Evolutionary conservation across 2,888 invertebrate species (phyloP).

Genomic region (Ochropacha duplaris): DNA sequence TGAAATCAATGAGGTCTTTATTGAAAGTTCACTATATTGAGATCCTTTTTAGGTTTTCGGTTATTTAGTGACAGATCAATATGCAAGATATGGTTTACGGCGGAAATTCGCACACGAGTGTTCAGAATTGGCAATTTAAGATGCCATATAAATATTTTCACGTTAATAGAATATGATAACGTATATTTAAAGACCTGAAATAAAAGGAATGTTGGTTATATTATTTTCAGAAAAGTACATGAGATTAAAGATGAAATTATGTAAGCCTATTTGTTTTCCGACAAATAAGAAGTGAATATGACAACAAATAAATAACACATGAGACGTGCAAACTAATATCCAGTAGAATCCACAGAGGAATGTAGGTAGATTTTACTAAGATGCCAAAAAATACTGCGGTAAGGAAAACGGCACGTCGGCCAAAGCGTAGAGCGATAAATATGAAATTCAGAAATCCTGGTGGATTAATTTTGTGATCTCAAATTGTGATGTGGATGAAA

Average conservation of each 20-base stretch:
- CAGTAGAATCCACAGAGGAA: constrained; percentile 27
- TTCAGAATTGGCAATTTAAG: constrained; percentile 2
- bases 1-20: constrained; percentile 76
- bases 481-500: constrained; percentile 26
- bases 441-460: constrained; percentile 32
- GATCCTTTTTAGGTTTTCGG: constrained; percentile 34
- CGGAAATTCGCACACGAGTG: neutral
- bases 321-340: constrained; percentile 41
- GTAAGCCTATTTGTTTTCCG: neutral
- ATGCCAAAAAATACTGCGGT: constrained; percentile 29
- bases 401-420: constrained; percentile 9
- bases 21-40: constrained; percentile 67
- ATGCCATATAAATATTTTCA: neutral
- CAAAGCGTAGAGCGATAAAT: constrained; percentile 25
- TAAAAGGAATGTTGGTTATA: neutral
- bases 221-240: neutral
- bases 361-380: constrained; percentile 25
- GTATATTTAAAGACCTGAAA: neutral
- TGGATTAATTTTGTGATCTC: constrained; percentile 35
- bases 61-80: constrained; percentile 21
- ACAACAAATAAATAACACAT: constrained; percentile 37
- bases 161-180: neutral
- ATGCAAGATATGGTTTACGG: constrained; percentile 28
- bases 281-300: constrained; percentile 14
- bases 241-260: neutral